Conservation (phyloP, 2,797 vertebrate genomes). For the Telmatherina bonti region DNA sequence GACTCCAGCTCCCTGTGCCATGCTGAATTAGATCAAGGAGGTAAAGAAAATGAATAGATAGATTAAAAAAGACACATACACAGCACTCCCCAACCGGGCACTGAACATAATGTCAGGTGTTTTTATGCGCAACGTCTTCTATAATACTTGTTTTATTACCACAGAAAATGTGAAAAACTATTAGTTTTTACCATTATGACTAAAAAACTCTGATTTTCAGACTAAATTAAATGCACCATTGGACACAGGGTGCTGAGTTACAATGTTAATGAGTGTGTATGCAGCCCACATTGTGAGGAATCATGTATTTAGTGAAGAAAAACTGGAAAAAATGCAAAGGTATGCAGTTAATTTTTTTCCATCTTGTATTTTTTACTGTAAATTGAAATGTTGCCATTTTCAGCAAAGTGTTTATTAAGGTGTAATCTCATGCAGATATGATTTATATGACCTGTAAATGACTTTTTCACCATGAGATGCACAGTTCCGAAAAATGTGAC, state of each 20-base stretch:
- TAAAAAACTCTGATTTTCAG: not conserved
- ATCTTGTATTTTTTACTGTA: not conserved
- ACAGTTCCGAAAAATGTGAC: not conserved
- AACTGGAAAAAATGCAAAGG: not conserved
- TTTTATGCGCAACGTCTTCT: not conserved
- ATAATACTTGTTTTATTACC: not conserved
- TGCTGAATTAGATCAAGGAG: no score
- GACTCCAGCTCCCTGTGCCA: no score
- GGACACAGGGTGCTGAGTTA: not conserved
- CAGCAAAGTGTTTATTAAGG: not conserved
- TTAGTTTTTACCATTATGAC: not conserved
- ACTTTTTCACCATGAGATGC: not conserved
- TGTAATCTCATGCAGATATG: not conserved
- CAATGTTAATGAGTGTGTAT: slow-evolving; percentile 9
- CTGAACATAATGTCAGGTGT: no score
- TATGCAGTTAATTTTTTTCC: not conserved
- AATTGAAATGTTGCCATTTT: not conserved
- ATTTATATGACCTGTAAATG: not conserved
- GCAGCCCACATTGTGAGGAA: slow-evolving; percentile 8
- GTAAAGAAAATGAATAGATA: no score
- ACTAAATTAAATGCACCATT: not conserved
- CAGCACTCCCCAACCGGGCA: no score
- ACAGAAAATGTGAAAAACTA: not conserved
- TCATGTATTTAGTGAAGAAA: slow-evolving; percentile 11
- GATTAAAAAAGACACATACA: no score